Base-by-base conservation (phyloP, 2,888 invertebrate genomes). In the Dorcus hopei region DNA sequence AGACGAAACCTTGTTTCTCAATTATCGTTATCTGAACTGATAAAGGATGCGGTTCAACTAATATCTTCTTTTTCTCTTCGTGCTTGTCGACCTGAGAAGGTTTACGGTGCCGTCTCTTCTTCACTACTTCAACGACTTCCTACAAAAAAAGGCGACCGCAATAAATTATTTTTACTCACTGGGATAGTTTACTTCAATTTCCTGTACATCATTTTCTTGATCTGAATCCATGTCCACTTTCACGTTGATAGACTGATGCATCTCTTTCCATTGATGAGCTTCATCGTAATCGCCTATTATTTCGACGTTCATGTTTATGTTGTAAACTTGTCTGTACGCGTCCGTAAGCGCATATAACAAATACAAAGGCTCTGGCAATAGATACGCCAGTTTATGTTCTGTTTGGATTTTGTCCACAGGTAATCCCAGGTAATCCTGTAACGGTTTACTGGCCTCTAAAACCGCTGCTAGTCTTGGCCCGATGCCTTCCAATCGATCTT, bases 351-450 rank as follows among this genome's bases (percentile, higher is more conserved):
- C 89, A 79, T 91, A 96, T 4, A 95, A 82, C 63, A 95, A 84
- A 77, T 95, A 97, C 14, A 97, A 80, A 1, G 94, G 89, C 40
- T 88, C 83, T 0, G 95, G 91, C 42, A 97, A 80, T 58, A 92
- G 82, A 48, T 86, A 82, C 2, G 92, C 90, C 60, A 87, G 82
- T 70, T 87, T 85, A 66, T 91, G 87, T 71, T 94, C 89, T 70
- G 88, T 87, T 72, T 90, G 84, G 63, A 89, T 87, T 70, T 89
- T 88, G 74, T 93, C 92, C 57, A 92, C 82, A 3, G 89, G 86
- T 68, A 95, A 82, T 38, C 91, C 90, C 50, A 97, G 81, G 69
- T 93, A 90, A 70, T 94, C 92, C 79, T 96, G 95, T 14, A 97
- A 80, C 0, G 96, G 95, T 74, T 92, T 90, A 0, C 95, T 93